phyloP scores from a whole-genome alignment of 2,113 vertebrate genomes.

The Bombycilla garrulus region DNA sequence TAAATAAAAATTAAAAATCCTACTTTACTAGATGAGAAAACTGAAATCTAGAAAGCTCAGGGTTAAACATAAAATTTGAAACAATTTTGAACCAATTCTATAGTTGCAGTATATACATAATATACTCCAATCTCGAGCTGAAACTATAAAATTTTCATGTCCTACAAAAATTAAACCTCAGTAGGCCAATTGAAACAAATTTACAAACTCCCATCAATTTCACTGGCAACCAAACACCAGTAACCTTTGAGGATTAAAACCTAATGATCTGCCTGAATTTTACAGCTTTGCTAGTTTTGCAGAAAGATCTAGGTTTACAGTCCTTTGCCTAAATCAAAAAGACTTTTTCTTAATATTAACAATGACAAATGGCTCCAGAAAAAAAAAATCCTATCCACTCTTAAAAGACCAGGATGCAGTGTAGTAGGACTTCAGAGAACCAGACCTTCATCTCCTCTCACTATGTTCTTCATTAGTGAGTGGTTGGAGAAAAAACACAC shows the following conservation, averaged over 20 bases:
- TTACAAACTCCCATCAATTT: background rate
- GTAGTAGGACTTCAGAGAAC: background rate
- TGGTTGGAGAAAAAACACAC: background rate
- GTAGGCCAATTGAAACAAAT: background rate
- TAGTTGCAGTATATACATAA: background rate
- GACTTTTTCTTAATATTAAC: background rate
- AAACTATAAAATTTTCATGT: background rate
- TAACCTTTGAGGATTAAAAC: background rate
- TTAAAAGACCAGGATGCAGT: background rate
- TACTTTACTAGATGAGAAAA: background rate
- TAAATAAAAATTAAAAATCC: background rate
- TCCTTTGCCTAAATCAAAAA: background rate
- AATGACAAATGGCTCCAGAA: background rate
- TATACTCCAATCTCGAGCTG: background rate
- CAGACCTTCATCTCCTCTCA: background rate
- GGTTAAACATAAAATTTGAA: background rate
- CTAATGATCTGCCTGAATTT: background rate
- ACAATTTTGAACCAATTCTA: background rate
- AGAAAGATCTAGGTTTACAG: background rate
- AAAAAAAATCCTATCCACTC: background rate
- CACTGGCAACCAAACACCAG: background rate
- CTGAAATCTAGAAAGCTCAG: background rate
- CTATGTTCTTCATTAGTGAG: background rate
- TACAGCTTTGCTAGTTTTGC: background rate
- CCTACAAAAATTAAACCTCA: background rate